A percentile compares a stretch with the other conserved stretches of the same genome.
phyloP scores from a whole-genome alignment of 2,888 invertebrate genomes.

The Temnothorax ravouxi region DNA sequence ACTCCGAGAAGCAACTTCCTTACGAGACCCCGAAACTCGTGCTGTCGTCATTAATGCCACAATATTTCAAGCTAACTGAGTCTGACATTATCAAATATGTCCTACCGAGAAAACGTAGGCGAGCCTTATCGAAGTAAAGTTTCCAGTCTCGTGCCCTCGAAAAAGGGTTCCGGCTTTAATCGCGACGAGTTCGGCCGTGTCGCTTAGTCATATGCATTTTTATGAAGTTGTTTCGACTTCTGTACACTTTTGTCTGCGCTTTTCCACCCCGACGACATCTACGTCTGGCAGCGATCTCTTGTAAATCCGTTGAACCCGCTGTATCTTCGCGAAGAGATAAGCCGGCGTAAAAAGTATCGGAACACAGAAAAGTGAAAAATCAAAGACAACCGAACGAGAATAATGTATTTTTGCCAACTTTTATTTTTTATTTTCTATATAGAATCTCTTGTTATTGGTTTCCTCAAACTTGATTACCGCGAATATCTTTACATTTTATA shows the following conservation, averaged over 20 bases:
- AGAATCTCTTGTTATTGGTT: neutral
- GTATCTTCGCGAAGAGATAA: conserved; percentile 26
- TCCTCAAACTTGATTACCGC: neutral
- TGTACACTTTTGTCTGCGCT: neutral
- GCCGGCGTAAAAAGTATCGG: neutral
- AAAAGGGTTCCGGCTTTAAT: conserved; percentile 33
- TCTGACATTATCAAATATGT: conserved; percentile 12
- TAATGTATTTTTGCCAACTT: neutral
- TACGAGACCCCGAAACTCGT: neutral
- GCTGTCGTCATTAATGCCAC: conserved; percentile 10
- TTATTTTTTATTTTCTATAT: neutral
- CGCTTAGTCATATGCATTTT: conserved; percentile 9
- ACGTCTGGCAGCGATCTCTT: neutral
- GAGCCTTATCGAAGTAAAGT: conserved; percentile 26
- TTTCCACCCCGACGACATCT: conserved; percentile 1
- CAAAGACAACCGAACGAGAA: neutral
- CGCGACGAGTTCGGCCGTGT: conserved; percentile 7
- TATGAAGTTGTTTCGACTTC: conserved; percentile 12
- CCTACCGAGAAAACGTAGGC: neutral
- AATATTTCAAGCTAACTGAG: conserved; percentile 8
- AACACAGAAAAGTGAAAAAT: neutral
- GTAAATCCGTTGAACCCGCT: conserved; percentile 8
- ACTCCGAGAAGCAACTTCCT: neutral
- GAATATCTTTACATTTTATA: neutral
- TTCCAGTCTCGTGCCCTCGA: conserved; percentile 22